Conservation (phyloP, 2,888 invertebrate species). For the Agonum fuliginosum region DNA sequence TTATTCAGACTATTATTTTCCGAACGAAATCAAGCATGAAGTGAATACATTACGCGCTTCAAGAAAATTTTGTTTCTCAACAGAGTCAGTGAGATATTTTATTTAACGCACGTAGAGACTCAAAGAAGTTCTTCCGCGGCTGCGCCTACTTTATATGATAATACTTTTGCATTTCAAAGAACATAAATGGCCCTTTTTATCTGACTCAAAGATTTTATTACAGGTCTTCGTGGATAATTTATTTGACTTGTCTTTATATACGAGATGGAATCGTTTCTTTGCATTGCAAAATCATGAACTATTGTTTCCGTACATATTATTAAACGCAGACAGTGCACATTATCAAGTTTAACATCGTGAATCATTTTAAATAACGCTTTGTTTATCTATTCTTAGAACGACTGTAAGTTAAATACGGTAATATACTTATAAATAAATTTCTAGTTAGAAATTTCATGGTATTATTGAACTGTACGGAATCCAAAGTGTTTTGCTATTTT, state of each 20-base stretch:
- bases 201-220: slow-evolving; percentile 40
- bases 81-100: slow-evolving; percentile 20
- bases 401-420: neutral
- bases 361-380: slow-evolving; percentile 18
- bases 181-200: slow-evolving; percentile 43
- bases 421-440: slow-evolving; percentile 1
- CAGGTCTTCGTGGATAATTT: slow-evolving; percentile 38
- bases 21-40: neutral
- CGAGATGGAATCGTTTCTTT: slow-evolving; percentile 13
- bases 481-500: neutral
- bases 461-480: neutral
- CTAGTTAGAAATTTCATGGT: slow-evolving; percentile 5
- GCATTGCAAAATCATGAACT: slow-evolving; percentile 44
- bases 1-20: neutral
- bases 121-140: slow-evolving; percentile 8
- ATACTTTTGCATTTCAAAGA: slow-evolving; percentile 39
- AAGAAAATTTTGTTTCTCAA: neutral
- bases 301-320: slow-evolving; percentile 37
- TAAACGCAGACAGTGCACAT: slow-evolving; percentile 12
- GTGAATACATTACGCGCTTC: neutral
- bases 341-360: slow-evolving; percentile 30
- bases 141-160: slow-evolving; percentile 39
- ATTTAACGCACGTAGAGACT: slow-evolving; percentile 19
- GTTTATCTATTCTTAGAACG: slow-evolving; percentile 37
- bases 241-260: slow-evolving; percentile 27